Base-by-base conservation (phyloP, 2,113 vertebrate species). In the Heteronetta atricapilla region DNA sequence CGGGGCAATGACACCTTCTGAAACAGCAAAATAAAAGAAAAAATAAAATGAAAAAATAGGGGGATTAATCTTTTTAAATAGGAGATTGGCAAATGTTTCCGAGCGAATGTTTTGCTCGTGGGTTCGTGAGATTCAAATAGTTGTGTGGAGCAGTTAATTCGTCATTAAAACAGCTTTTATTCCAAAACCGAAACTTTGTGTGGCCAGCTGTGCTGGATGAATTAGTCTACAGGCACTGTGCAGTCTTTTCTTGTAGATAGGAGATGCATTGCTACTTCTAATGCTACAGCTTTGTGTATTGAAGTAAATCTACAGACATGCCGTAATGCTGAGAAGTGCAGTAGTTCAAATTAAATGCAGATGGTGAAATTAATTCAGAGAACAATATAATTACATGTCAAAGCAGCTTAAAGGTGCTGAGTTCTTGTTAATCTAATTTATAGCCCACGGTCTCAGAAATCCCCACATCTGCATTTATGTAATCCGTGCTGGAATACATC, bases 341-440 rank as follows among this genome's bases (percentile, higher is more conserved):
- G 46, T 50, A 84, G 82, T 84, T 94, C 31, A 93, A 6, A 56
- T 90, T 42, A 48, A 92, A 53, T 31, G 50, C 58, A 92, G 77
- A 36, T 67, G 77, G 22, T 73, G 9, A 82, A 86, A 75, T 72
- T 88, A 88, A 62, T 86, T 84, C 52, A 36, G 38, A 31, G 60
- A 78, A 48, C 34, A 64, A 20, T 86, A 63, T 62, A 81, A 90
- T 86, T 84, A 50, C 42, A 16, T 11, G 40, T 36, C 66, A 78
- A 59, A 88, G 90, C 42, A 75, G 53, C 69, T 81, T 78, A 34
- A 78, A 84, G 44, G 48, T 64, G 48, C 66, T 78, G 66, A 92
- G 53, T 88, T 78, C 77, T 79, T 82, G 34, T 78, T 81, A 82
- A 82, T 53, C 9, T 83, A 75, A 91, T 90, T 94, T 90, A 63